Conservation (phyloP, 2,797 vertebrate genomes). For the Potorous gilbertii region DNA sequence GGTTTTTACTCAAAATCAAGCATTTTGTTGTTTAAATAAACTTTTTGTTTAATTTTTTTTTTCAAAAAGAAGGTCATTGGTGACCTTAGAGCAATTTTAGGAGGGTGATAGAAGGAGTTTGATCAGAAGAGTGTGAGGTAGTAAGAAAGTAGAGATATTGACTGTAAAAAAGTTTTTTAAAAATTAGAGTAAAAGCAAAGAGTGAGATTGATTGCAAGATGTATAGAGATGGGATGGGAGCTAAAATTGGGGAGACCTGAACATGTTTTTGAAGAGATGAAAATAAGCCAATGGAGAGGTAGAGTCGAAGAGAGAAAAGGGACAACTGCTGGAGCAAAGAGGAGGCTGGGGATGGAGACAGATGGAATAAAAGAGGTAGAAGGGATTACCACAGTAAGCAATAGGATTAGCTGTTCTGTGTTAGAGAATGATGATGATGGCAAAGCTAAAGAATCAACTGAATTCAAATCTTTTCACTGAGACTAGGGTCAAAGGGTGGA, state of each 20-base stretch:
- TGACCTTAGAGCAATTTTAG: background rate
- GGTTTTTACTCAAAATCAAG: background rate
- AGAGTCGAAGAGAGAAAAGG: background rate
- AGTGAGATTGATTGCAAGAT: background rate
- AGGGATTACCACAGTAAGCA: background rate
- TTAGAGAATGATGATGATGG: background rate
- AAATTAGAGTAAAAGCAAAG: background rate
- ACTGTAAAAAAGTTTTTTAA: background rate
- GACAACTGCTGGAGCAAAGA: background rate
- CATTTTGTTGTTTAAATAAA: background rate
- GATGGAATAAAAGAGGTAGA: background rate
- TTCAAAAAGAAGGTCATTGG: background rate
- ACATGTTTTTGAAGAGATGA: conserved; percentile 15
- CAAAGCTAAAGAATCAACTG: background rate
- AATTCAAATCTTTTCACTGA: background rate
- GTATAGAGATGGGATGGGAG: background rate
- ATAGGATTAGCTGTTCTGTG: background rate
- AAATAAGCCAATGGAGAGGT: conserved; percentile 24
- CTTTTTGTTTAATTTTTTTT: background rate
- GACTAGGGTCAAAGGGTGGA: background rate
- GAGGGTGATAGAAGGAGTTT: background rate
- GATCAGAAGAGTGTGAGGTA: background rate
- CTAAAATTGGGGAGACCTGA: background rate
- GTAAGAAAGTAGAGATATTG: background rate
- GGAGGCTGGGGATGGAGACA: background rate